Percentiles rank a stretch among this genome's conserved stretches.
Conservation (phyloP, 2,797 vertebrate species). For the Etheostoma perlongum region DNA sequence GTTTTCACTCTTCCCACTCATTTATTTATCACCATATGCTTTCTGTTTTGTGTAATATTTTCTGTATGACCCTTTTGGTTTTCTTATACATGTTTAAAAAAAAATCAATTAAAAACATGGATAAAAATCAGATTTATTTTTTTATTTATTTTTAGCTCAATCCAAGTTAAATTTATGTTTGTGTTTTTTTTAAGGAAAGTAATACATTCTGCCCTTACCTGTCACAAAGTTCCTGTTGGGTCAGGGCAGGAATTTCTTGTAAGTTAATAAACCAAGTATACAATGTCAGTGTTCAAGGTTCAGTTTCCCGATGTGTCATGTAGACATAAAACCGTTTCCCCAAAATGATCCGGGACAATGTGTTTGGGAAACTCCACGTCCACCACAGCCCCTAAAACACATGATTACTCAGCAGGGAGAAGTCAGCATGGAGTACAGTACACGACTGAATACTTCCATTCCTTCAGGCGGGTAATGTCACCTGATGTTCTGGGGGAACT, state of each 20-base stretch:
- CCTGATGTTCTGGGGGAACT: too few species aligned
- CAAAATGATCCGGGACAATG: not conserved
- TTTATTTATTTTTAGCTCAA: not conserved
- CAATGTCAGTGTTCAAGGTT: constrained; percentile 1
- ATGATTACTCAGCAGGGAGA: not conserved
- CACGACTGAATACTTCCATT: not conserved
- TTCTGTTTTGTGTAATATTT: too few species aligned
- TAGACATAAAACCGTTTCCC: not conserved
- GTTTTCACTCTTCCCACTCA: not conserved
- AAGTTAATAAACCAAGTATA: constrained; percentile 15
- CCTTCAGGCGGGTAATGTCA: too few species aligned
- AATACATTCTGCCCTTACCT: too few species aligned
- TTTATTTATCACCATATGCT: too few species aligned
- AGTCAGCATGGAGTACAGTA: not conserved
- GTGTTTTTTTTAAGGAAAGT: too few species aligned
- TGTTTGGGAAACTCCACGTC: constrained; percentile 11
- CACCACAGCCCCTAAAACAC: not conserved
- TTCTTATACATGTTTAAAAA: too few species aligned
- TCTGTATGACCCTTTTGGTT: too few species aligned
- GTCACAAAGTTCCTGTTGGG: constrained; percentile 20
- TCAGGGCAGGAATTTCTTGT: not conserved
- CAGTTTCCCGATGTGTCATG: not conserved
- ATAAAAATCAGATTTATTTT: too few species aligned
- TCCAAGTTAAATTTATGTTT: not conserved
- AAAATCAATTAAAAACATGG: not conserved